These are phyloP conservation scores for Microplitis manilae DNA, from an alignment of 2,888 invertebrate species.

Conservation along the genomic window DNA sequence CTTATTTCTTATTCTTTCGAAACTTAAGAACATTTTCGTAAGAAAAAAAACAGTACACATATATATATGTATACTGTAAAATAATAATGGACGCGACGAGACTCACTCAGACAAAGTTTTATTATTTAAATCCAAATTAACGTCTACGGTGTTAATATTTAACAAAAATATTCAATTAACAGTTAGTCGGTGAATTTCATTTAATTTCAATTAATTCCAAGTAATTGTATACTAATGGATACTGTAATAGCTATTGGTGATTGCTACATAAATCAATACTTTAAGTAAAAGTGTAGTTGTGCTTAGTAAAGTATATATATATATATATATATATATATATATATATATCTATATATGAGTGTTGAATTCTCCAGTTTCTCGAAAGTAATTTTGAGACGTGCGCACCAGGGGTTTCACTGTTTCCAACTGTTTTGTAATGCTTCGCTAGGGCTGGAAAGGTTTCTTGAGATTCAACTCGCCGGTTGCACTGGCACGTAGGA, in stretches of 20 bases:
- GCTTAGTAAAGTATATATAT: neutral
- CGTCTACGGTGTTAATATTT: neutral
- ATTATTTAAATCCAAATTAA: constrained; percentile 10
- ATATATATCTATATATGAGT: neutral
- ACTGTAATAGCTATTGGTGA: neutral
- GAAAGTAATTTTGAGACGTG: constrained; percentile 18
- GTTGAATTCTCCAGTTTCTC: constrained; percentile 11
- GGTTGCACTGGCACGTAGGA: constrained; percentile 8
- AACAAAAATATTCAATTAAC: constrained; percentile 1
- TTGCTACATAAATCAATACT: constrained; percentile 12
- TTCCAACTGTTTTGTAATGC: constrained; percentile 46
- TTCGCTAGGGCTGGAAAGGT: constrained; percentile 41
- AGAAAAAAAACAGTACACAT: neutral
- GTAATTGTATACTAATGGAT: constrained; percentile 1
- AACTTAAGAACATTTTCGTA: constrained; percentile 2
- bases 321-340: constrained; percentile 1
- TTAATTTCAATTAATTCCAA: neutral
- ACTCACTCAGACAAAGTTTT: neutral
- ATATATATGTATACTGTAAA: neutral
- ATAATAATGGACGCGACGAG: neutral
- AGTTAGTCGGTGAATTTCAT: neutral
- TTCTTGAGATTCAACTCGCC: constrained; percentile 38
- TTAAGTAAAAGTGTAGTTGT: constrained; percentile 1
- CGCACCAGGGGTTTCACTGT: constrained; percentile 33
- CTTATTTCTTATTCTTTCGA: neutral